A percentile compares a stretch with the other conserved stretches of the same genome.
Evolutionary conservation across 2,113 vertebrate species (phyloP).

Genomic region (Cyanoramphus novaezelandiae): DNA sequence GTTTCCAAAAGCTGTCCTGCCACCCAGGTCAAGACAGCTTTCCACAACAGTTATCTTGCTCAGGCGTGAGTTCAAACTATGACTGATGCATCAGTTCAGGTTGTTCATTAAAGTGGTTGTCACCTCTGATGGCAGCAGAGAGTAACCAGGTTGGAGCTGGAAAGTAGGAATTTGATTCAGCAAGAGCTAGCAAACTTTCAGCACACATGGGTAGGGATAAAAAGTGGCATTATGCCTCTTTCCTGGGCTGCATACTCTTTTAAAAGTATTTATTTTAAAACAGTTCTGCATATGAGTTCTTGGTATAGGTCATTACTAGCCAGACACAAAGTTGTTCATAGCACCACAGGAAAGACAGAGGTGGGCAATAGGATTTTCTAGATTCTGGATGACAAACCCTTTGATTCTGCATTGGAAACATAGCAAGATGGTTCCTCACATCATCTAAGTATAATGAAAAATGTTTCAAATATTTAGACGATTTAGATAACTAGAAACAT

Average conservation of each 20-base stretch:
- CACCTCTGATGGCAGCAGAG: background rate
- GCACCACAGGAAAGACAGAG: background rate
- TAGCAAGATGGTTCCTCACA: background rate
- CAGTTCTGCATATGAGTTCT: background rate
- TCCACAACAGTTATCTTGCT: background rate
- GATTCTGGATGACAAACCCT: background rate
- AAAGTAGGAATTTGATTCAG: background rate
- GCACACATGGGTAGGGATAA: accelerated
- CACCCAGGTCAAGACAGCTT: background rate
- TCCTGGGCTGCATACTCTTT: background rate
- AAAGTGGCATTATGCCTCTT: background rate
- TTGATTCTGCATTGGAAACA: background rate
- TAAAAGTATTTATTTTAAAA: background rate
- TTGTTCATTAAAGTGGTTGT: background rate
- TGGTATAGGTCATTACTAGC: background rate
- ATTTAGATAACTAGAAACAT: background rate
- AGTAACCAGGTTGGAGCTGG: background rate
- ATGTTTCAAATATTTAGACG: background rate
- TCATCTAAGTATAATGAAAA: background rate
- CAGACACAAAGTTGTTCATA: background rate
- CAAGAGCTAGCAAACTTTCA: background rate
- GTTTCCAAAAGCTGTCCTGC: background rate
- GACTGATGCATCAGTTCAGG: background rate
- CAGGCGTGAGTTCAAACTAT: background rate
- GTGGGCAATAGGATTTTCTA: background rate